These are phyloP conservation scores for Mellilla xanthometata DNA, from an alignment of 2,888 invertebrate genomes.

Conservation along the genomic window DNA sequence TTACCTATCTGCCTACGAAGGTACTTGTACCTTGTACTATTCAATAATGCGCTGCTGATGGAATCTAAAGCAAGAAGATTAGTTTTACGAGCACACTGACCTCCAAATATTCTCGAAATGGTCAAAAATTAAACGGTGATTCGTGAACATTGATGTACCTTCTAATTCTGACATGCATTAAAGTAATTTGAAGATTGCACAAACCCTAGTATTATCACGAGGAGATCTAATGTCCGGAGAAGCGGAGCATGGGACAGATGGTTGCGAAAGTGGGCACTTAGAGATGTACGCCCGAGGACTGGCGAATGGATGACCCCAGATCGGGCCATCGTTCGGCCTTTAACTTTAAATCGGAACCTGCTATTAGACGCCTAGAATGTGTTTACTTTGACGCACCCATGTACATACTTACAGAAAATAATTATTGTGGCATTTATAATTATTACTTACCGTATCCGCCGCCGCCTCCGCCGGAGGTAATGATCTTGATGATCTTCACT, in stretches of 20 bases:
- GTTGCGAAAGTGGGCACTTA: slow-evolving; percentile 33
- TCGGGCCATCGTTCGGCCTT: slow-evolving; percentile 32
- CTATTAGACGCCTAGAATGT: slow-evolving; percentile 3
- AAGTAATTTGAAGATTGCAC: slow-evolving; percentile 30
- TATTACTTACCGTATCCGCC: slow-evolving; percentile 47
- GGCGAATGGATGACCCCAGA: slow-evolving; percentile 44
- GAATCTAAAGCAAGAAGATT: not conserved
- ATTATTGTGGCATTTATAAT: not conserved
- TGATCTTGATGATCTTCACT: slow-evolving; percentile 67
- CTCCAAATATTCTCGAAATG: slow-evolving; percentile 17
- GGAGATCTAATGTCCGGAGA: slow-evolving; percentile 22
- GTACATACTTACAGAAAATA: not conserved
- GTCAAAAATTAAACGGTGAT: slow-evolving; percentile 14
- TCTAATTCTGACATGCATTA: slow-evolving; percentile 24
- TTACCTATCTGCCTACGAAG: no score
- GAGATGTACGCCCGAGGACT: slow-evolving; percentile 24
- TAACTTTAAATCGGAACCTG: slow-evolving; percentile 14
- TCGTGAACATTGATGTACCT: slow-evolving; percentile 24
- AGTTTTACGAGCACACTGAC: slow-evolving; percentile 11
- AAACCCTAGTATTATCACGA: slow-evolving; percentile 23
- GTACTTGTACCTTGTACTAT: no score
- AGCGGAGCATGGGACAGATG: slow-evolving; percentile 21
- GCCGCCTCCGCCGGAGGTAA: slow-evolving; percentile 56
- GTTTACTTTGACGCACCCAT: slow-evolving; percentile 6
- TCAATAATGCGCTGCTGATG: no score